Percentiles rank a stretch among this genome's conserved stretches.
Evolutionary conservation across 1,140 invertebrate genomes (phyloP).

Genomic region (Portunus trituberculatus): DNA sequence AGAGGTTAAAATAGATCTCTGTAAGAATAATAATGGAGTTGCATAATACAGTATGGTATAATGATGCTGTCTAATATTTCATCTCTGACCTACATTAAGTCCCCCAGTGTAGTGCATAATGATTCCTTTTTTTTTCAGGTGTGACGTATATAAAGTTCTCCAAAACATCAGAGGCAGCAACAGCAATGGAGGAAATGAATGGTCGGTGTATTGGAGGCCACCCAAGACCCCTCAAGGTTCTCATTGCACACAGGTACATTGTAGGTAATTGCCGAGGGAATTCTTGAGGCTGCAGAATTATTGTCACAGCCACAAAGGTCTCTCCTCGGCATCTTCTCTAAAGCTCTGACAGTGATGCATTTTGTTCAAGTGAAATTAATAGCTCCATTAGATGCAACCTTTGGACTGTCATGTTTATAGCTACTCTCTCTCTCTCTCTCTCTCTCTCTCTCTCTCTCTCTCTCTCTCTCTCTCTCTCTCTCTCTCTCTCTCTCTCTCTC

Average conservation of each 20-base stretch:
- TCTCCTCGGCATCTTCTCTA: not conserved
- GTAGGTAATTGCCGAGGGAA: not conserved
- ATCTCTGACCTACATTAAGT: not conserved
- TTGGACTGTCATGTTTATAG: not conserved
- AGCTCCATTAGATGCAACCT: not conserved
- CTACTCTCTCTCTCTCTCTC: not conserved
- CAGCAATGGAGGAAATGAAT: constrained; percentile 92
- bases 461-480: no score
- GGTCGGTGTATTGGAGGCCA: constrained; percentile 88
- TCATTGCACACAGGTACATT: constrained; percentile 89
- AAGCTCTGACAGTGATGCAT: not conserved
- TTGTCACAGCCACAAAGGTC: not conserved
- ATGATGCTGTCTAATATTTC: not conserved
- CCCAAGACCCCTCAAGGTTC: constrained; percentile 92
- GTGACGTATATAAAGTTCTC: constrained; percentile 91
- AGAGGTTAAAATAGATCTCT: no score
- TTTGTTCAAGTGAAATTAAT: not conserved
- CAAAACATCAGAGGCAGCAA: constrained; percentile 92
- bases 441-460: no score
- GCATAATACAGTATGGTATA: no score
- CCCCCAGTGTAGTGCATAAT: not conserved
- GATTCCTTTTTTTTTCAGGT: constrained; percentile 81
- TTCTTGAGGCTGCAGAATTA: no score
- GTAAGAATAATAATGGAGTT: no score
- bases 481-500: no score